phyloP scores from a whole-genome alignment of 2,797 vertebrate genomes.

The Notolepis coatsorum region DNA sequence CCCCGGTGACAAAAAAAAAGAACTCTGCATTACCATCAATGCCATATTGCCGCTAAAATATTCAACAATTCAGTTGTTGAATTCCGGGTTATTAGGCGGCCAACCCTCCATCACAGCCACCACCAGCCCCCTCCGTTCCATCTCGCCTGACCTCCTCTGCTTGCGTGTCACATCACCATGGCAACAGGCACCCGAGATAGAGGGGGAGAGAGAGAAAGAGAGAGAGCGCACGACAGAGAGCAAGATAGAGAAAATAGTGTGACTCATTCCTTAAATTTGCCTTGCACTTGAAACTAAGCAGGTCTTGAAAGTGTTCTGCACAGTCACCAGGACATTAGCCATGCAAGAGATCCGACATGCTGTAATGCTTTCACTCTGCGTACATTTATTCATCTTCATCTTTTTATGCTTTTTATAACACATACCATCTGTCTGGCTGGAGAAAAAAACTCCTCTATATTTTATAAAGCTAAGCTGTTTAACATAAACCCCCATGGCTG shows the following conservation, averaged over 20 bases:
- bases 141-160: slow-evolving; percentile 81
- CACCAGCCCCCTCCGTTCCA: slow-evolving; percentile 63
- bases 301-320: slow-evolving; percentile 51
- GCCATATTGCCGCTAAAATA: slow-evolving; percentile 53
- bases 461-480: neutral
- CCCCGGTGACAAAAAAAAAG: slow-evolving; percentile 3
- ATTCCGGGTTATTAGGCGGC: slow-evolving; percentile 66
- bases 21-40: slow-evolving; percentile 15
- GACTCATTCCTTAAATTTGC: slow-evolving; percentile 79
- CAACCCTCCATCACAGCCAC: slow-evolving; percentile 55
- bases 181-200: slow-evolving; percentile 77
- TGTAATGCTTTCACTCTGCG: slow-evolving; percentile 7
- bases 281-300: slow-evolving; percentile 68
- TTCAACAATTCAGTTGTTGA: slow-evolving; percentile 60
- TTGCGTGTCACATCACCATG: slow-evolving; percentile 80
- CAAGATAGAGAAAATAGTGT: slow-evolving; percentile 29
- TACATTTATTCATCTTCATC: slow-evolving; percentile 5
- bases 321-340: slow-evolving; percentile 39
- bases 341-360: slow-evolving; percentile 20
- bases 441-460: neutral
- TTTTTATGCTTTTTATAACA: neutral
- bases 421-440: slow-evolving; percentile 26
- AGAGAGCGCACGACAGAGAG: slow-evolving; percentile 1
- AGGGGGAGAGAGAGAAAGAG: slow-evolving; percentile 19
- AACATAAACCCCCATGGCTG: slow-evolving; percentile 6